A percentile compares a stretch with the other conserved stretches of the same genome.
Evolutionary conservation across 2,888 invertebrate species (phyloP).

Genomic region (Aporophyla lueneburgensis): DNA sequence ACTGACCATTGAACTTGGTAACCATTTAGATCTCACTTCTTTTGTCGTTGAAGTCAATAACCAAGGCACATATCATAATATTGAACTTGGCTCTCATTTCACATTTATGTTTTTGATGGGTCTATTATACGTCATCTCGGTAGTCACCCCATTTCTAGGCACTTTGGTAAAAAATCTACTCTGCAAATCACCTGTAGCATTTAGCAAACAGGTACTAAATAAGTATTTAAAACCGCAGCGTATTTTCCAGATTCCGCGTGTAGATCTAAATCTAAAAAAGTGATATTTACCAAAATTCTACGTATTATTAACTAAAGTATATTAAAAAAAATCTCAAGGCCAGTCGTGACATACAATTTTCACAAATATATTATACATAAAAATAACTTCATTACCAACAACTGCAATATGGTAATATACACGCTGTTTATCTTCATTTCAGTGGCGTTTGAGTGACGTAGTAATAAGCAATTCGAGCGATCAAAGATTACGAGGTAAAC

Average conservation of each 20-base stretch:
- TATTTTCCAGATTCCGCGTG: not conserved
- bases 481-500: slow-evolving; percentile 33
- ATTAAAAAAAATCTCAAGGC: not conserved
- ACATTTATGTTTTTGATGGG: too few relatives aligned
- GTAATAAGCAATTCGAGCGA: not conserved
- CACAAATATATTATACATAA: not conserved
- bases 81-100: too few relatives aligned
- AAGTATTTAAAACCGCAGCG: not conserved
- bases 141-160: not conserved
- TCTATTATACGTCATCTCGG: not conserved
- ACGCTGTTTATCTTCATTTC: slow-evolving; percentile 9
- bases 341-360: not conserved
- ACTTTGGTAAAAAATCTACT: not conserved
- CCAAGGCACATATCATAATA: too few relatives aligned
- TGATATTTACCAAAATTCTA: not conserved
- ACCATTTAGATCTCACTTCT: too few relatives aligned
- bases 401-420: not conserved
- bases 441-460: not conserved
- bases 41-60: too few relatives aligned
- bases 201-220: not conserved
- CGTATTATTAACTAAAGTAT: too few relatives aligned
- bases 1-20: too few relatives aligned
- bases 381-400: not conserved
- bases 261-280: not conserved
- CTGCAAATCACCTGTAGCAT: not conserved